These are phyloP conservation scores for Syrista parreyssii DNA, from an alignment of 2,888 invertebrate genomes.

Conservation along the genomic window DNA sequence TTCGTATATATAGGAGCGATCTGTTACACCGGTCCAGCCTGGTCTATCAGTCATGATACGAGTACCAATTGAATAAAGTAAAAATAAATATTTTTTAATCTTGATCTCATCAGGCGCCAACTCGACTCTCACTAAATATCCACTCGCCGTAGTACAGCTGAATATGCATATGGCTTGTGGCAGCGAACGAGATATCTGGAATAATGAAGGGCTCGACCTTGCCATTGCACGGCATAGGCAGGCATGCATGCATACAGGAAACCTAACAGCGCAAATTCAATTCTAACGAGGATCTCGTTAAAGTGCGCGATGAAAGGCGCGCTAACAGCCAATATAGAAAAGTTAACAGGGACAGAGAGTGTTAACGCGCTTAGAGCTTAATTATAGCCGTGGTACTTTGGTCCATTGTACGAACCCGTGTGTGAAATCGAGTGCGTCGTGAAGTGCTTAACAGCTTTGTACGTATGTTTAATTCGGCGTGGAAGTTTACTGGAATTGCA, in stretches of 20 bases:
- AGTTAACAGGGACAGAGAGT: constrained; percentile 24
- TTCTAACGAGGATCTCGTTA: constrained; percentile 23
- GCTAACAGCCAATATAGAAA: background rate
- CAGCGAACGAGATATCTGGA: background rate
- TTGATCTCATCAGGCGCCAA: background rate
- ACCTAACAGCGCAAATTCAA: constrained; percentile 24
- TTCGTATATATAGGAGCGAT: background rate
- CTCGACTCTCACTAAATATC: background rate
- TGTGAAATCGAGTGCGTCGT: background rate
- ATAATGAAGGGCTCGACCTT: background rate
- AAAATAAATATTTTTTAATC: background rate
- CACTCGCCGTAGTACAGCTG: background rate
- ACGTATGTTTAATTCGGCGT: background rate
- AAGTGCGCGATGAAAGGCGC: constrained; percentile 24
- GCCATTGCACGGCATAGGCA: no score
- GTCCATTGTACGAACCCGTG: constrained; percentile 17
- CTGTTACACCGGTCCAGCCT: background rate
- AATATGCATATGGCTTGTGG: background rate
- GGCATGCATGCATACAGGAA: no score
- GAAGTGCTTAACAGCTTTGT: background rate
- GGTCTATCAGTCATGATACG: background rate
- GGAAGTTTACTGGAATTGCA: background rate
- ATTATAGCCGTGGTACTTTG: constrained; percentile 31
- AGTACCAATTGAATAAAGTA: background rate
- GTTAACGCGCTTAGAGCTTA: constrained; percentile 30